Conservation (phyloP, 2,797 vertebrate species). For the Dicrostonyx torquatus region DNA sequence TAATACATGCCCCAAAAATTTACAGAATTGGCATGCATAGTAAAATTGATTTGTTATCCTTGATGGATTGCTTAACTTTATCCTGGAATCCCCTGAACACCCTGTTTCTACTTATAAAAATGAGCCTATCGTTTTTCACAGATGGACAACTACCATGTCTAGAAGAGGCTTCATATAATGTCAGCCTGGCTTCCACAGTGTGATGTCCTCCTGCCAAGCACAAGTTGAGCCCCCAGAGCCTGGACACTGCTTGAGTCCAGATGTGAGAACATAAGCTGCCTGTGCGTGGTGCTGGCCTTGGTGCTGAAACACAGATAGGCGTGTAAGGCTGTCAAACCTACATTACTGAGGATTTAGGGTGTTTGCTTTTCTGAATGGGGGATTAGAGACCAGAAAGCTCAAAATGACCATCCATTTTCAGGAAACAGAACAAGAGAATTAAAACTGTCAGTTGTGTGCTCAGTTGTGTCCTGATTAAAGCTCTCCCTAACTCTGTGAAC, state of each 20-base stretch:
- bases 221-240: constrained; percentile 19
- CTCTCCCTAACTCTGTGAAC: background rate
- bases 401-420: constrained; percentile 91
- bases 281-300: constrained; percentile 88
- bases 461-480: background rate
- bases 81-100: background rate
- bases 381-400: constrained; percentile 90
- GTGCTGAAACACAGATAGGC: constrained; percentile 88
- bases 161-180: background rate
- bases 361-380: constrained; percentile 86
- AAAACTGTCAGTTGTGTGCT: constrained; percentile 56
- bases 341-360: constrained; percentile 93
- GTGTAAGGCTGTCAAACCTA: constrained; percentile 89
- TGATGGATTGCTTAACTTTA: background rate
- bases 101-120: constrained; percentile 34
- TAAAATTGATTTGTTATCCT: background rate
- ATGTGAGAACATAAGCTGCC: constrained; percentile 86
- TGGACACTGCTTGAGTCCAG: constrained; percentile 65
- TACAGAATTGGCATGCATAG: background rate
- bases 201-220: background rate
- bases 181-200: constrained; percentile 1
- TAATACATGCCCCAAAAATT: background rate
- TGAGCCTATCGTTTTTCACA: constrained; percentile 22
- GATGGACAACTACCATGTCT: background rate
- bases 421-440: constrained; percentile 79